Evolutionary conservation across 2,888 invertebrate genomes (phyloP).

Genomic region (Acrobeloides nanus): DNA sequence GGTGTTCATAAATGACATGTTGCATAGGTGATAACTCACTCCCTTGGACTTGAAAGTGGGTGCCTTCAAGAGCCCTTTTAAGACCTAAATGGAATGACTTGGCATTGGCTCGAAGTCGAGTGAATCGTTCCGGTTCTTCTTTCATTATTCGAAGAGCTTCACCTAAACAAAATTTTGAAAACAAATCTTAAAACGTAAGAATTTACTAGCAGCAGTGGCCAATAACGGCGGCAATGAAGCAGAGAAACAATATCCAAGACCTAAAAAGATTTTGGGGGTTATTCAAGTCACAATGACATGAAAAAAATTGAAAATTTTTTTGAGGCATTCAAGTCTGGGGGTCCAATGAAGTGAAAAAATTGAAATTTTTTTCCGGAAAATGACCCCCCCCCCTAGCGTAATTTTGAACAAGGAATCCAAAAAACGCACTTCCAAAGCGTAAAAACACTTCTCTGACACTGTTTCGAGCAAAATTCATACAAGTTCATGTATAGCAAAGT

Average conservation of each 20-base stretch:
- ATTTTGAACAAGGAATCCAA: too few relatives aligned
- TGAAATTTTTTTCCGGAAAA: too few relatives aligned
- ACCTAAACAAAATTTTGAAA: conserved; percentile 12
- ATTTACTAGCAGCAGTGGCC: conserved; percentile 68
- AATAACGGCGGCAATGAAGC: conserved; percentile 88
- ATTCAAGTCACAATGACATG: not conserved
- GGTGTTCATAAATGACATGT: conserved; percentile 27
- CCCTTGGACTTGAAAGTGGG: conserved; percentile 29
- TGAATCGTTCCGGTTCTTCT: conserved; percentile 41
- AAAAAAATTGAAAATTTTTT: too few relatives aligned
- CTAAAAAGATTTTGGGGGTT: conserved; percentile 52
- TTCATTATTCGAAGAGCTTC: conserved; percentile 50
- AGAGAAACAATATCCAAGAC: conserved; percentile 83
- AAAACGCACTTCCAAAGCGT: too few relatives aligned
- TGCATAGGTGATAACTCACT: conserved; percentile 36
- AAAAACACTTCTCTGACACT: too few relatives aligned
- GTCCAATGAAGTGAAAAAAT: too few relatives aligned
- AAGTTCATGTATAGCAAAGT: too few relatives aligned
- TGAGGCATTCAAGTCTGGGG: too few relatives aligned
- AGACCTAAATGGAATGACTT: conserved; percentile 25
- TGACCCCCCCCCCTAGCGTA: too few relatives aligned
- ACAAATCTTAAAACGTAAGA: not conserved
- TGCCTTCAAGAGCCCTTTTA: conserved; percentile 22
- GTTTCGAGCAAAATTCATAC: too few relatives aligned
- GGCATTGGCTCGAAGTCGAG: conserved; percentile 25